phyloP scores from a whole-genome alignment of 2,888 invertebrate genomes.

The Rhimphoctona megacephalus region DNA sequence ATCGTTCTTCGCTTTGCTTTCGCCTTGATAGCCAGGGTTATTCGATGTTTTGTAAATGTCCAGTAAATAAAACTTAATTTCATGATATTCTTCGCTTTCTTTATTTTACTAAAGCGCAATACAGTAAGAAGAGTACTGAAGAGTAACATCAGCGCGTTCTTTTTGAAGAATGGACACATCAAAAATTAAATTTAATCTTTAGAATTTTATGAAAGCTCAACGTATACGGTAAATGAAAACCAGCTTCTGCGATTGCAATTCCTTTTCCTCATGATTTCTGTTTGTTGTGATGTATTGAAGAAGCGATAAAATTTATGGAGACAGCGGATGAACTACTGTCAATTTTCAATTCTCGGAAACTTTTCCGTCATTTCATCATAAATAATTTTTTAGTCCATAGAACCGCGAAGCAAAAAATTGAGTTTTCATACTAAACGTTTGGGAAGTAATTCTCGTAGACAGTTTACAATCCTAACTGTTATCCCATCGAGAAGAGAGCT shows the following conservation, averaged over 20 bases:
- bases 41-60: constrained; percentile 34
- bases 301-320: not conserved
- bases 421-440: not conserved
- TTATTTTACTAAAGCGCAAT: not conserved
- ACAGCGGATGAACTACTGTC: not conserved
- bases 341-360: not conserved
- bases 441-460: not conserved
- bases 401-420: not conserved
- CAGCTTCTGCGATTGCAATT: not conserved
- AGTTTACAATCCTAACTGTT: not conserved
- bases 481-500: constrained; percentile 4
- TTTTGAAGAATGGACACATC: not conserved
- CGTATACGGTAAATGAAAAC: not conserved
- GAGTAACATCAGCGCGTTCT: not conserved
- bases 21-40: constrained; percentile 21
- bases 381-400: not conserved
- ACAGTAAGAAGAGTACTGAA: not conserved
- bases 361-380: not conserved
- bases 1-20: constrained; percentile 27
- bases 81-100: not conserved
- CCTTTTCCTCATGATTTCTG: not conserved
- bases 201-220: not conserved
- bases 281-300: not conserved
- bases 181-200: not conserved
- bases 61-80: constrained; percentile 27